Percentiles rank a stretch among this genome's conserved stretches.
Conservation (phyloP, 2,888 invertebrate genomes). For the Pristionchus exspectatus region DNA sequence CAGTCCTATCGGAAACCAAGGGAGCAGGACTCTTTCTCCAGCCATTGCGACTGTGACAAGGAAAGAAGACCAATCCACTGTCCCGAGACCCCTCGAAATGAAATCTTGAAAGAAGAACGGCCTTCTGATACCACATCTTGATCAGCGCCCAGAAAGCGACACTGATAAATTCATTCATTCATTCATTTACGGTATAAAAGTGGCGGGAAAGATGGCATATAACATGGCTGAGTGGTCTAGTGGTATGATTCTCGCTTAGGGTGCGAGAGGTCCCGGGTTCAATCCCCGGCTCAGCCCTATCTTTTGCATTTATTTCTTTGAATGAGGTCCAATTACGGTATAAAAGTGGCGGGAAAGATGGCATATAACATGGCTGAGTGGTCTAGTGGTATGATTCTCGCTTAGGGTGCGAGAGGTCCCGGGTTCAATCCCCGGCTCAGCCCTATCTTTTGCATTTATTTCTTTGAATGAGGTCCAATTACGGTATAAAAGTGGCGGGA, state of each 20-base stretch:
- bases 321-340: background rate
- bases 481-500: background rate
- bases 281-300: slow-evolving; percentile 64
- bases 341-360: background rate
- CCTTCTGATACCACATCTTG: too few species aligned
- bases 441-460: slow-evolving; percentile 12
- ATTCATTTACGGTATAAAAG: background rate
- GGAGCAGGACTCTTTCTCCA: too few species aligned
- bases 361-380: slow-evolving; percentile 67
- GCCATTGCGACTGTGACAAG: too few species aligned
- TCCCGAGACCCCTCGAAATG: too few species aligned
- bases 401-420: slow-evolving; percentile 80
- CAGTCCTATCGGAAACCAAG: too few species aligned
- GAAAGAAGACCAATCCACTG: too few species aligned
- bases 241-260: slow-evolving; percentile 80
- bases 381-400: slow-evolving; percentile 80
- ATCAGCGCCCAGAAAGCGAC: too few species aligned
- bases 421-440: slow-evolving; percentile 74
- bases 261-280: slow-evolving; percentile 79
- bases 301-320: background rate
- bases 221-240: slow-evolving; percentile 77
- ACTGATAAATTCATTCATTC: too few species aligned
- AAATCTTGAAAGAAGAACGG: too few species aligned
- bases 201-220: background rate
- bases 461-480: background rate